Base-by-base conservation (phyloP, 2,797 vertebrate species). In the Pipistrellus pipistrellus region DNA sequence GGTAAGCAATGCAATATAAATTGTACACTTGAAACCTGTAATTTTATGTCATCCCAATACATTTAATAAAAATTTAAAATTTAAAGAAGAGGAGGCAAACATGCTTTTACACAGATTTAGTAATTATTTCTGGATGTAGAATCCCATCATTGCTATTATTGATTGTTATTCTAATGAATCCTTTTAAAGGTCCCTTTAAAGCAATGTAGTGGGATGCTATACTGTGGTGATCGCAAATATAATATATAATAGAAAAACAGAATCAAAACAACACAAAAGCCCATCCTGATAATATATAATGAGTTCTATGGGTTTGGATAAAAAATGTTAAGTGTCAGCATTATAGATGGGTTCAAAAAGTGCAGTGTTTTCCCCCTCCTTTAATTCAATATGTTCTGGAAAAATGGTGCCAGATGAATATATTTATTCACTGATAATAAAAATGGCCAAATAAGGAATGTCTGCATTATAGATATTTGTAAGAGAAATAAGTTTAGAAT, bases 181-280 rank as follows among this genome's bases (percentile, higher is more conserved):
- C 11, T 62, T 69, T 88, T 41, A 91, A 30, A 92, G 23, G 81
- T 57, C 41, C 77, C 27, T 90, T 82, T 81, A 82, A 93, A 41
- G 10, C 6, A 48, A 35, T 20, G 69, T 4, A 27, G 17, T 78
- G 69, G 23, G 27, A 92, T 76, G 21, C 57, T 73, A 73, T 2
- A 68, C 35, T 21, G 18, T 92, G 11, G 4, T 25, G 15, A 53
- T 72, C 30, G 85, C 2, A 85, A 46, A 68, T 73, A 48, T 30
- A 30, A 57, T 32, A 30, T 85, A 14, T 21, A 51, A 38, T 44
- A 75, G 2, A 62, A 82, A 82, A 81, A n/a, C 90, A 78, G n/a
- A 35, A 68, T 68, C 4, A 64, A 53, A 80, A 76, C 0, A 9
- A 71, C 66, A 18, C 11, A 21, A 71, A 75, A 84, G 32, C 0